Evolutionary conservation across 2,797 vertebrate species (phyloP).

Genomic region (Pteropus rufus): DNA sequence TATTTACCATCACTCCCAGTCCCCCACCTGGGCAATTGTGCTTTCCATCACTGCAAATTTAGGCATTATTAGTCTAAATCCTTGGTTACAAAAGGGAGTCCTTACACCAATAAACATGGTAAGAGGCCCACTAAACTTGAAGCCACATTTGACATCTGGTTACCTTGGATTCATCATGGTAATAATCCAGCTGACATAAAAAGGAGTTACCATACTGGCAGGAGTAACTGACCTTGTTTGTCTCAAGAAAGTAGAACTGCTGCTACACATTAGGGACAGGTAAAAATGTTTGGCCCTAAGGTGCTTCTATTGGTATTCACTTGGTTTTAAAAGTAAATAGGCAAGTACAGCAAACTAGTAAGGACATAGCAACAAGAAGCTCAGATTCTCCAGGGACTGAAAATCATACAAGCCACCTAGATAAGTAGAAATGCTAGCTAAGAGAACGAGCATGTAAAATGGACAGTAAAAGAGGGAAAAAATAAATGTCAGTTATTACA

Average conservation of each 20-base stretch:
- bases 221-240: not conserved
- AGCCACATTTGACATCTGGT: not conserved
- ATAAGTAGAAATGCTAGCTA: not conserved
- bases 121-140: not conserved
- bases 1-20: not conserved
- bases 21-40: not conserved
- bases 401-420: not conserved
- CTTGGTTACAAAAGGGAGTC: not conserved
- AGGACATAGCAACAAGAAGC: not conserved
- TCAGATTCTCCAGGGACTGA: not conserved
- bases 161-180: not conserved
- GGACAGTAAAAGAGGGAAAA: not conserved
- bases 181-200: not conserved
- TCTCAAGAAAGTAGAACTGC: not conserved
- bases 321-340: not conserved
- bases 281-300: not conserved
- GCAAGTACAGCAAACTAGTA: not conserved
- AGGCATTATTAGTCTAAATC: not conserved
- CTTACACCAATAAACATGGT: not conserved
- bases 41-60: not conserved
- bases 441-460: not conserved
- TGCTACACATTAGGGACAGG: not conserved
- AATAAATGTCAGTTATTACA: not conserved
- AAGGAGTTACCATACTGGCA: not conserved
- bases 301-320: not conserved